Conservation (phyloP, 2,797 vertebrate genomes). For the Pangasius djambal region DNA sequence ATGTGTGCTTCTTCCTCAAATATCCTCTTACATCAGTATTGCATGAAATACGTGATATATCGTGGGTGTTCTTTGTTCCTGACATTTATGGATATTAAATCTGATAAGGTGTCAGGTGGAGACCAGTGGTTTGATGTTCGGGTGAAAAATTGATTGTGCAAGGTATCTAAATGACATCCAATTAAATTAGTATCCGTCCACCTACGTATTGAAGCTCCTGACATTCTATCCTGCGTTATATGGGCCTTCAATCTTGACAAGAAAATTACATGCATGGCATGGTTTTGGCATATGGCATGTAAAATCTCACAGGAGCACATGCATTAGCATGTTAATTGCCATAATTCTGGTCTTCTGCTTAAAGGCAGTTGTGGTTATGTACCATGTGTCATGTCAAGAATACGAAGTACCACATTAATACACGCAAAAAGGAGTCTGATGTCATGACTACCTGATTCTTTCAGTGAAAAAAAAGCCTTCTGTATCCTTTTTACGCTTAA, state of each 20-base stretch:
- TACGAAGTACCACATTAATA: background rate
- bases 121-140: background rate
- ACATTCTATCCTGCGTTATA: conserved; percentile 27
- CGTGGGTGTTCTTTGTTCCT: background rate
- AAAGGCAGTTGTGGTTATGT: background rate
- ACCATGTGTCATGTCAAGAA: conserved; percentile 3
- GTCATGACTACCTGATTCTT: background rate
- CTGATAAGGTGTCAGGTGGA: background rate
- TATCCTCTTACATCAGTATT: background rate
- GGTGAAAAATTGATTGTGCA: background rate
- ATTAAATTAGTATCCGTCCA: conserved; percentile 1
- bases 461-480: background rate
- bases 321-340: conserved; percentile 42
- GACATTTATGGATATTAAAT: conserved; percentile 23
- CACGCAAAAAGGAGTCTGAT: background rate
- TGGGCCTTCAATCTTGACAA: conserved; percentile 26
- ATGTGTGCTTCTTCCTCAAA: background rate
- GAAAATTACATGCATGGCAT: conserved; percentile 31
- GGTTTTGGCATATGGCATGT: conserved; percentile 17
- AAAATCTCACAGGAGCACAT: conserved; percentile 9
- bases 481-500: background rate
- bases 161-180: background rate
- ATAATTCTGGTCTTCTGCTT: conserved; percentile 8
- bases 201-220: background rate
- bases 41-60: background rate